Percentiles rank a stretch among this genome's conserved stretches.
phyloP scores from a whole-genome alignment of 2,113 vertebrate species.

The Kryptolebias marmoratus region DNA sequence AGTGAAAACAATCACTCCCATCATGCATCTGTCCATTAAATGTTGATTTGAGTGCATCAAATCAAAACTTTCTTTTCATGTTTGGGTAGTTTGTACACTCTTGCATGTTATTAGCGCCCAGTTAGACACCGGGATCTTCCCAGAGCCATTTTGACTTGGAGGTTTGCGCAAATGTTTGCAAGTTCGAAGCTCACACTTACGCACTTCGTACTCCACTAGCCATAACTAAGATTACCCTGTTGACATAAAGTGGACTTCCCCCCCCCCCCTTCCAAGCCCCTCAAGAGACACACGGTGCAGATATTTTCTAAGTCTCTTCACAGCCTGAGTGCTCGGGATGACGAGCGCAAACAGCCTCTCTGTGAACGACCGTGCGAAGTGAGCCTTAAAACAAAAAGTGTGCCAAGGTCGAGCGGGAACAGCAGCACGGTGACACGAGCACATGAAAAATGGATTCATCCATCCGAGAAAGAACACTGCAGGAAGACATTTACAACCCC shows the following conservation, averaged over 20 bases:
- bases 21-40: not conserved
- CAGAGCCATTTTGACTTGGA: not conserved
- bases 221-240: constrained; percentile 5
- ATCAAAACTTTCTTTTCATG: not conserved
- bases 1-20: too few species aligned
- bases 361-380: not conserved
- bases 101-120: not conserved
- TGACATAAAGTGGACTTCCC: not conserved
- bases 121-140: not conserved
- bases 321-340: not conserved
- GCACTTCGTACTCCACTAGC: not conserved
- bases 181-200: not conserved
- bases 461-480: not conserved
- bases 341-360: not conserved
- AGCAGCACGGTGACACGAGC: not conserved
- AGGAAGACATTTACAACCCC: not conserved
- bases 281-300: constrained; percentile 1
- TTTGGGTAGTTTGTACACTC: too few species aligned
- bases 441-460: constrained; percentile 1
- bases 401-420: constrained; percentile 7
- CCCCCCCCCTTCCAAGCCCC: not conserved
- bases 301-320: not conserved
- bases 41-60: not conserved
- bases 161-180: not conserved
- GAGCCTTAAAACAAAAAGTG: constrained; percentile 1